Conservation (phyloP, 2,888 invertebrate species). For the Eristalis tenax region DNA sequence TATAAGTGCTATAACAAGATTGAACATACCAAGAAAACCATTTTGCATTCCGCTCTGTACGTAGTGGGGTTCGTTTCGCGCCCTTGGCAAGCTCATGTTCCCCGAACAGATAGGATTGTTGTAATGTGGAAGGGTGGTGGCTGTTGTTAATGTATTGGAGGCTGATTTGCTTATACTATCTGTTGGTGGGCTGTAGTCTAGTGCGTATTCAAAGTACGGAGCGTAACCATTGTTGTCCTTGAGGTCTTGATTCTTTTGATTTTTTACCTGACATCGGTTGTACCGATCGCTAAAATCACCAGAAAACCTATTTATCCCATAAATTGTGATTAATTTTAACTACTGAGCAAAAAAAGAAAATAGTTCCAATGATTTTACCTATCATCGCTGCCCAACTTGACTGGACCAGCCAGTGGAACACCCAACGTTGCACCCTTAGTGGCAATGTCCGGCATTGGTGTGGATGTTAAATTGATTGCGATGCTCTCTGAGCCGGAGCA, state of each 20-base stretch:
- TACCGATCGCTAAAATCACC: constrained; percentile 80
- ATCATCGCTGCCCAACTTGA: constrained; percentile 87
- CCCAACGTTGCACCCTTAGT: constrained; percentile 82
- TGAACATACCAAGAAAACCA: constrained; percentile 77
- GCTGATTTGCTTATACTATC: constrained; percentile 73
- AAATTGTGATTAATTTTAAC: neutral
- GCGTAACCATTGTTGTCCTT: constrained; percentile 78
- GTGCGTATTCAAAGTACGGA: constrained; percentile 93
- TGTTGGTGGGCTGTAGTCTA: constrained; percentile 92
- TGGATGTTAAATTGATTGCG: constrained; percentile 81
- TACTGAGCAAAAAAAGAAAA: neutral
- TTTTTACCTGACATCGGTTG: constrained; percentile 77
- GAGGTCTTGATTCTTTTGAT: constrained; percentile 76
- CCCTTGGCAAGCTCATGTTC: constrained; percentile 79
- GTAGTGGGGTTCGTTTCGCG: constrained; percentile 78
- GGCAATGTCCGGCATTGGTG: constrained; percentile 80
- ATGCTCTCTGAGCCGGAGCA: constrained; percentile 84
- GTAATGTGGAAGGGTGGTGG: constrained; percentile 79
- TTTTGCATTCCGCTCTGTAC: constrained; percentile 75
- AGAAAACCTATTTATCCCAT: constrained; percentile 77
- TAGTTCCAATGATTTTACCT: constrained; percentile 72
- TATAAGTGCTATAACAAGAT: neutral
- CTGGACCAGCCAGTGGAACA: constrained; percentile 90
- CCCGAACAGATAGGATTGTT: constrained; percentile 75
- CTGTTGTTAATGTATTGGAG: constrained; percentile 74